Percentiles rank a stretch among this genome's conserved stretches.
Conservation (phyloP, 2,888 invertebrate genomes). For the Agrotis ipsilon region DNA sequence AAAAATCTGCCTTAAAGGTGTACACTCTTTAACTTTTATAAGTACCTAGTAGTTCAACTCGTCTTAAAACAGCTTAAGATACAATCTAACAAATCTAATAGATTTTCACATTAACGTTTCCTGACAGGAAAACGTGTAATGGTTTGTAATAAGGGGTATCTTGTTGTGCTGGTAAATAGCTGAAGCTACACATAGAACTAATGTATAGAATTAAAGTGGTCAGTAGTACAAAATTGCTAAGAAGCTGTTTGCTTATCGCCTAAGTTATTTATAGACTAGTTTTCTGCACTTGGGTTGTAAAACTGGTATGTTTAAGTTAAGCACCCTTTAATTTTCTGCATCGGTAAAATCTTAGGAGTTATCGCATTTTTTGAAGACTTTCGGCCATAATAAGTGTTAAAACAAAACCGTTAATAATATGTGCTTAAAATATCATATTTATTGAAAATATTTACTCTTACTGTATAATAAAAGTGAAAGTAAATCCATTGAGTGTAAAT, state of each 20-base stretch:
- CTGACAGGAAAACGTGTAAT: constrained; percentile 38
- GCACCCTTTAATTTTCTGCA: not conserved
- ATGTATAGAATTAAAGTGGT: constrained; percentile 43
- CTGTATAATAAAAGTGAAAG: constrained; percentile 33
- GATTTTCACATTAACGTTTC: constrained; percentile 40
- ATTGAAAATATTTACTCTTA: constrained; percentile 13
- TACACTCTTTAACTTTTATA: no score
- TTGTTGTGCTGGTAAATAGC: not conserved
- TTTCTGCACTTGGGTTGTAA: constrained; percentile 11
- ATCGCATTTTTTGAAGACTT: not conserved
- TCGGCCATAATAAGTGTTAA: not conserved
- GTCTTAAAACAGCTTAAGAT: not conserved
- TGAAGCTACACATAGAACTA: constrained; percentile 25
- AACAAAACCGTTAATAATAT: not conserved
- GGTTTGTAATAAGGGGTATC: constrained; percentile 42
- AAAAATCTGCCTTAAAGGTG: no score
- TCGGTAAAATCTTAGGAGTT: not conserved
- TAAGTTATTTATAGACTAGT: constrained; percentile 31
- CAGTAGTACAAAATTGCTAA: constrained; percentile 22
- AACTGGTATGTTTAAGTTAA: not conserved
- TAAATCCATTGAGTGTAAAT: constrained; percentile 10
- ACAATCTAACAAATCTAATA: constrained; percentile 1
- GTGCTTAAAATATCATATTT: constrained; percentile 37
- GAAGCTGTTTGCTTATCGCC: constrained; percentile 38
- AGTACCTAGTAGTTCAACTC: no score